phyloP scores from a whole-genome alignment of 2,113 vertebrate genomes.

The Xerus inauris region DNA sequence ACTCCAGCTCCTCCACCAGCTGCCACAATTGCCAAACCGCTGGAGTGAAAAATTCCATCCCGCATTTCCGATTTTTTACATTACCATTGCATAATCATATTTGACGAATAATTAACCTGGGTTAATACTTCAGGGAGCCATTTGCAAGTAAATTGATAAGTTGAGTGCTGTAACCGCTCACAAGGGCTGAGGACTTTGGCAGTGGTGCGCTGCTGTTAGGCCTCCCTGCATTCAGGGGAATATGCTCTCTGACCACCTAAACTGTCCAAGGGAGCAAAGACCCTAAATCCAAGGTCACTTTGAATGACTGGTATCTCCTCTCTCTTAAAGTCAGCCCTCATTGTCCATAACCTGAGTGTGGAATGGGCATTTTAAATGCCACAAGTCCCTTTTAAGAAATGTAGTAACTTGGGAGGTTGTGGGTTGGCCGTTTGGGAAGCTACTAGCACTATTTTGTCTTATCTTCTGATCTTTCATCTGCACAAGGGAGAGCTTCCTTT shows the following conservation, averaged over 20 bases:
- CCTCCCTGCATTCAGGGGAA: neutral
- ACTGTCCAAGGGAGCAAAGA: slow-evolving; percentile 47
- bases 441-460: neutral
- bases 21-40: slow-evolving; percentile 92
- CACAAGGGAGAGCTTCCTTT: neutral
- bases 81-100: slow-evolving; percentile 95
- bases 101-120: slow-evolving; percentile 95
- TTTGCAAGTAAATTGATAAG: slow-evolving; percentile 94
- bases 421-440: neutral
- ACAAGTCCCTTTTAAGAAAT: neutral
- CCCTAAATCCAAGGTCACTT: neutral
- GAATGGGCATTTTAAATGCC: neutral
- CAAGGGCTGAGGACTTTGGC: slow-evolving; percentile 78
- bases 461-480: neutral
- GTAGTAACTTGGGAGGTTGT: neutral
- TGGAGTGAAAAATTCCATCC: slow-evolving; percentile 97
- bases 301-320: neutral
- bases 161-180: slow-evolving; percentile 83
- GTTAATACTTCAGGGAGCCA: slow-evolving; percentile 92
- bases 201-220: slow-evolving; percentile 23
- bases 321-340: neutral
- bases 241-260: slow-evolving; percentile 68
- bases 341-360: neutral
- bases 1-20: slow-evolving; percentile 90
- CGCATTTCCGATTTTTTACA: slow-evolving; percentile 91